Conservation (phyloP, 2,888 invertebrate genomes). For the Lasioglossum marginatum region DNA sequence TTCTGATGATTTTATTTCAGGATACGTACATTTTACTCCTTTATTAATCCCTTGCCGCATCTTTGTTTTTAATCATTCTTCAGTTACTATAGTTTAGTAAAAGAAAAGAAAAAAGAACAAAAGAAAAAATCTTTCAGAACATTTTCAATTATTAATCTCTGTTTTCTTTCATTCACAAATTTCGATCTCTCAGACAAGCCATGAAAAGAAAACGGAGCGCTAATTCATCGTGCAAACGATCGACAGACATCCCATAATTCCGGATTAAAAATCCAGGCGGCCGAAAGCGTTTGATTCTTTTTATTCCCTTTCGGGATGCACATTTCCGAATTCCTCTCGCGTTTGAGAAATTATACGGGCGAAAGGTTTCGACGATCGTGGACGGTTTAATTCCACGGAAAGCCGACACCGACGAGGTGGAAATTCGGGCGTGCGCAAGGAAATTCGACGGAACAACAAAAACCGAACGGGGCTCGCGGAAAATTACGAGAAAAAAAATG, state of each 20-base stretch:
- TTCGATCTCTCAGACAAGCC: neutral
- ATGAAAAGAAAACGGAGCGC: neutral
- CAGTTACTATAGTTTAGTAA: too few species aligned
- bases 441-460: conserved; percentile 14
- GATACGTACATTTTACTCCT: neutral
- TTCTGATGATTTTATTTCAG: neutral
- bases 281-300: neutral
- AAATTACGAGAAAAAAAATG: neutral
- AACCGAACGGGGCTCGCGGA: neutral
- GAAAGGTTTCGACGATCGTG: conserved; percentile 25
- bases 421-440: conserved; percentile 17
- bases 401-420: conserved; percentile 14
- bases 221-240: neutral
- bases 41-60: neutral
- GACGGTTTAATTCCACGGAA: conserved; percentile 46
- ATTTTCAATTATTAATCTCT: too few species aligned
- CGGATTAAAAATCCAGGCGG: neutral
- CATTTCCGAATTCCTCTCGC: conserved; percentile 8
- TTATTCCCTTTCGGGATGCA: neutral
- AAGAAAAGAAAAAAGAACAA: too few species aligned
- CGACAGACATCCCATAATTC: neutral
- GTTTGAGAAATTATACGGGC: neutral
- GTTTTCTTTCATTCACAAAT: neutral
- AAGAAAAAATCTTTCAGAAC: neutral
- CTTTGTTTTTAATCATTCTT: neutral